Percentiles rank a stretch among this genome's conserved stretches.
Evolutionary conservation across 1,140 invertebrate genomes (phyloP).

Genomic region (Psilanteris sp.): DNA sequence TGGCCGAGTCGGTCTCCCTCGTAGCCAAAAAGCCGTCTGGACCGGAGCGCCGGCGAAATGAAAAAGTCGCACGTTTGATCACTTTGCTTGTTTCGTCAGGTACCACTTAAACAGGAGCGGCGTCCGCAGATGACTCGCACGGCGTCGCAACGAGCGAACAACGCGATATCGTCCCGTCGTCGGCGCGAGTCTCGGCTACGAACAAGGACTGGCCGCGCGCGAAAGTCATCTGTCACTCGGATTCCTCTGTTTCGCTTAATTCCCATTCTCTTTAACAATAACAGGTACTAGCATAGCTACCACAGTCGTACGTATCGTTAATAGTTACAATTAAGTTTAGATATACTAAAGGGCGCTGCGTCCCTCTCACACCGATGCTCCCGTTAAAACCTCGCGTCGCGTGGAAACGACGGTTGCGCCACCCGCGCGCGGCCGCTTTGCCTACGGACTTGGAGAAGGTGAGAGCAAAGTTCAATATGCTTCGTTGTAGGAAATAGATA

Average conservation of each 20-base stretch:
- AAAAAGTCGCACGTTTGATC: not conserved
- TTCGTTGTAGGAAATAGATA: constrained; percentile 66
- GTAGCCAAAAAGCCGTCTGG: no score
- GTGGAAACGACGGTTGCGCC: constrained; percentile 30
- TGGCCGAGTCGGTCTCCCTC: no score
- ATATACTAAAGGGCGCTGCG: constrained; percentile 74
- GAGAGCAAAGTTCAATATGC: constrained; percentile 17
- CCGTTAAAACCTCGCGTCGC: constrained; percentile 34
- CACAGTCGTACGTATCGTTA: constrained; percentile 80
- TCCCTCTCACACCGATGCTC: constrained; percentile 57
- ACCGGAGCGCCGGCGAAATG: no score
- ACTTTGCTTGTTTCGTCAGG: constrained; percentile 21
- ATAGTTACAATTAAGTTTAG: constrained; percentile 78
- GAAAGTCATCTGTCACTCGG: constrained; percentile 30
- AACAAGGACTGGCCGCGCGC: no score
- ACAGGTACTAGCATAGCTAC: constrained; percentile 81
- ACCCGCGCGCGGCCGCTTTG: constrained; percentile 16
- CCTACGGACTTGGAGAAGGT: constrained; percentile 12
- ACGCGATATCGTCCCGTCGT: constrained; percentile 24
- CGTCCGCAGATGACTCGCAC: constrained; percentile 13
- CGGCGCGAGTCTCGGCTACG: no score
- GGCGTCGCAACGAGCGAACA: no score
- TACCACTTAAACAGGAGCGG: constrained; percentile 2
- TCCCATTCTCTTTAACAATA: constrained; percentile 77
- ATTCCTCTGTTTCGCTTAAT: constrained; percentile 42